phyloP scores from a whole-genome alignment of 2,797 vertebrate genomes.

The Centropyge bicolor region DNA sequence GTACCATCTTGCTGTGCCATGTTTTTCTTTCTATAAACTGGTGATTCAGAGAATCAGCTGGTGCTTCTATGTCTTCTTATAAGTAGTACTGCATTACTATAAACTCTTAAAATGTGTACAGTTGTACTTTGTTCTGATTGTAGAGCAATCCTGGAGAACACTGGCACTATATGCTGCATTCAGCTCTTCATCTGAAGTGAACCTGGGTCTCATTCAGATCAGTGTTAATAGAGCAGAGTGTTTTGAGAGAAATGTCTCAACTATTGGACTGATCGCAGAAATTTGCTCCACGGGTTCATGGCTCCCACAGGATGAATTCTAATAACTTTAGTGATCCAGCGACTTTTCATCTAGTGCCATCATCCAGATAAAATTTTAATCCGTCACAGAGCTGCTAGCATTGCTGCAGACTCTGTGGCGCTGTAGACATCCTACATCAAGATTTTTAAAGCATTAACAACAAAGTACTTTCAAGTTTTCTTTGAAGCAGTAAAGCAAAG shows the following conservation, averaged over 20 bases:
- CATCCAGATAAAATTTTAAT: background rate
- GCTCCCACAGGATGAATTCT: background rate
- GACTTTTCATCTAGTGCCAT: background rate
- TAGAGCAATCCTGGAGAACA: background rate
- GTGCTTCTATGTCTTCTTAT: background rate
- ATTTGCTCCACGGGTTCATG: background rate
- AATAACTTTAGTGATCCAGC: background rate
- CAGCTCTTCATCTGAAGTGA: background rate
- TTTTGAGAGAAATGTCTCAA: background rate
- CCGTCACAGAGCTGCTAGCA: background rate
- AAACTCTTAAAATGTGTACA: background rate
- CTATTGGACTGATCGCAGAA: background rate
- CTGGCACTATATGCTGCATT: background rate
- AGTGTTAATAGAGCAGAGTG: too few species aligned
- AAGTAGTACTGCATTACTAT: background rate
- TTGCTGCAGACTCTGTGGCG: background rate
- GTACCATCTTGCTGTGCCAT: conserved; percentile 71
- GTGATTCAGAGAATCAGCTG: background rate
- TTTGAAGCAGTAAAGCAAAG: background rate
- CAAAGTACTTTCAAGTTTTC: background rate
- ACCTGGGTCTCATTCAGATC: background rate
- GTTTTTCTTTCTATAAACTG: conserved; percentile 53
- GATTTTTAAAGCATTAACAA: background rate
- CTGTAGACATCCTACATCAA: background rate
- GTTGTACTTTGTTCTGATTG: background rate